A percentile compares a stretch with the other conserved stretches of the same genome.
Conservation (phyloP, 2,797 vertebrate species). For the Neosilurus hyrtlii region DNA sequence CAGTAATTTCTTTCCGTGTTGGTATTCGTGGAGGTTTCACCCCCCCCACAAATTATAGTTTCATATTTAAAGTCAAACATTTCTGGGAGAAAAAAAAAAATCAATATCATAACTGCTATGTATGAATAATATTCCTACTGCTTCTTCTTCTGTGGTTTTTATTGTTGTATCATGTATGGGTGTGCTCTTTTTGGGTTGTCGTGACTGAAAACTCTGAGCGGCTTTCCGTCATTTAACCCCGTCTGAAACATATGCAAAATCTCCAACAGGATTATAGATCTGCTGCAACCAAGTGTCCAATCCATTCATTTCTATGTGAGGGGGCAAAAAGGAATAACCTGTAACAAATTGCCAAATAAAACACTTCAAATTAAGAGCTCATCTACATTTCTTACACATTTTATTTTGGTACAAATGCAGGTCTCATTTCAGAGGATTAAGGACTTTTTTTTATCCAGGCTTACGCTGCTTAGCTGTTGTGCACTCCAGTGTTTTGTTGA, state of each 20-base stretch:
- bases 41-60: background rate
- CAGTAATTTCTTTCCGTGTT: background rate
- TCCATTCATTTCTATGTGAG: constrained; percentile 32
- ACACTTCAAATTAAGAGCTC: constrained; percentile 19
- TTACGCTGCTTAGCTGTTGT: no score
- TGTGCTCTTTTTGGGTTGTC: constrained; percentile 32
- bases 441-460: constrained; percentile 5
- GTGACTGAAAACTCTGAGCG: background rate
- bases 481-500: no score
- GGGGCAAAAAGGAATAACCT: constrained; percentile 30
- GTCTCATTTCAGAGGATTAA: background rate
- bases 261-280: constrained; percentile 33
- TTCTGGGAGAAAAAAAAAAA: background rate
- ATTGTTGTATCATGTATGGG: constrained; percentile 32
- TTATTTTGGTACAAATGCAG: constrained; percentile 47
- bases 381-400: constrained; percentile 27
- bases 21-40: background rate
- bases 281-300: constrained; percentile 20
- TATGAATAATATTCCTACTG: constrained; percentile 38
- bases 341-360: constrained; percentile 54
- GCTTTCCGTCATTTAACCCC: constrained; percentile 18
- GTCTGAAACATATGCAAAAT: constrained; percentile 53
- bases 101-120: constrained; percentile 31
- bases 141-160: constrained; percentile 41
- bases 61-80: background rate